Evolutionary conservation across 1,140 invertebrate species (phyloP).

Genomic region (Sitobion miscanthi): DNA sequence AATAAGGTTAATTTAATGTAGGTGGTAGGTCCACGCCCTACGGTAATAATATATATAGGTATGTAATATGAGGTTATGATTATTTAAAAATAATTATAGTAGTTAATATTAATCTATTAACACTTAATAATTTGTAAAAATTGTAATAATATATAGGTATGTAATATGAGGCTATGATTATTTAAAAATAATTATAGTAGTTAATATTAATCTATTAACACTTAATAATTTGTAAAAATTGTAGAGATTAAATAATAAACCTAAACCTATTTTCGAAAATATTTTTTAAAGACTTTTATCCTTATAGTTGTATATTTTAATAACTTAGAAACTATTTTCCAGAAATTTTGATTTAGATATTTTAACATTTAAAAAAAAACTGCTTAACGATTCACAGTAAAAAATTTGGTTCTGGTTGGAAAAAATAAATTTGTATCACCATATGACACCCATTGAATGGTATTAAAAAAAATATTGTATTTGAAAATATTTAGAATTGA

Average conservation of each 20-base stretch:
- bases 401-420: neutral
- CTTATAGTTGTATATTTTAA: neutral
- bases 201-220: too few species aligned
- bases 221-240: too few species aligned
- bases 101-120: too few species aligned
- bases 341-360: neutral
- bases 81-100: too few species aligned
- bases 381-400: neutral
- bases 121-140: too few species aligned
- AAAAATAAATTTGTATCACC: neutral
- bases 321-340: neutral
- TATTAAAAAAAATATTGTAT: neutral
- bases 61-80: neutral
- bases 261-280: neutral
- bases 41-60: neutral
- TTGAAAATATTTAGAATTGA: neutral
- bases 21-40: neutral
- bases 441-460: neutral
- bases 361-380: neutral
- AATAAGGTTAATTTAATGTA: neutral
- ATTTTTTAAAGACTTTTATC: neutral
- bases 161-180: too few species aligned
- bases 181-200: too few species aligned
- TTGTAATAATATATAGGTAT: neutral
- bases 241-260: neutral